Evolutionary conservation across 2,888 invertebrate species (phyloP), one percentile per base, ranked within the genome.

Genomic region (Drosophila neonasuta): DNA sequence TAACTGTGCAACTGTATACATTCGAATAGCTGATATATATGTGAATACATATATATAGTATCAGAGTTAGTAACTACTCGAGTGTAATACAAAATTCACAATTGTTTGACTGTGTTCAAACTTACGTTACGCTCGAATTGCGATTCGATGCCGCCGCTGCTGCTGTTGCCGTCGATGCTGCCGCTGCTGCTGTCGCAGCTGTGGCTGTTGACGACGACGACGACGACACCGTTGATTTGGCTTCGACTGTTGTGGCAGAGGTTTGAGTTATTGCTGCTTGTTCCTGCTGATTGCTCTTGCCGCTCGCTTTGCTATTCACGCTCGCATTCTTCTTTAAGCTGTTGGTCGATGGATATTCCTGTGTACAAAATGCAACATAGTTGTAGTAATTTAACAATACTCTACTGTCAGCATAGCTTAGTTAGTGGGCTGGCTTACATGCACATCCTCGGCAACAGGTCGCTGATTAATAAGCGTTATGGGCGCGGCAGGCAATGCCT

Each of bases 381-480:
- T 50, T 58, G 29, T 74, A 15, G 20, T 15, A 10, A 56, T 56
- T 29, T 8, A 49, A 24, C 41, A 29, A 11, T 6, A 24, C 1
- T 24, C 24, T 24, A 1, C 24, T 24, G 0, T 57, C 41, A 63
- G 32, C 32, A 32, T 32, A 3, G 32, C 11, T 10, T 32, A 32
- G 32, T 3, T 32, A 32, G 24, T 32, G 3, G 4, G n/a, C 6
- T n/a, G 68, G 69, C 87, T 80, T 88, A 91, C 91, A 93, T 97
- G 97, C 94, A 97, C 94, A 93, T 97, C 97, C 92, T 97, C 97
- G 92, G 96, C 96, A 92, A 97, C 97, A 77, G 97, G 96, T 88
- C 97, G 95, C 92, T 97, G 97, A 93, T 97, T 97, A 92, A 98
- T 97, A 91, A 98, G 94, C 87, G 97, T 97, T 92, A 98, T 97